Evolutionary conservation across 2,888 invertebrate genomes (phyloP).

Genomic region (Rotaria macrura): DNA sequence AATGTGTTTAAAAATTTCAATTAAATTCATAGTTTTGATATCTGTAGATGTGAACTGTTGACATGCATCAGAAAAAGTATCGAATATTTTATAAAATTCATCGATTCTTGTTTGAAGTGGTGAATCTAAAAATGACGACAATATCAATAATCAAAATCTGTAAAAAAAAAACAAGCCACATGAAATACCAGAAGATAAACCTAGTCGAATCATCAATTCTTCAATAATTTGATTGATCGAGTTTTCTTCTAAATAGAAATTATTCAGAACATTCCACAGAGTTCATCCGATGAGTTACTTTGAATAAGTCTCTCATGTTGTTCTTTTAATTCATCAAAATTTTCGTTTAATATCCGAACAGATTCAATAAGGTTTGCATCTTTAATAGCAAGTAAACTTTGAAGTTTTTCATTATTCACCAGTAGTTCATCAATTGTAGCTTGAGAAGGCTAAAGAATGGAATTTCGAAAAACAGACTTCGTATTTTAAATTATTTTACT

Average conservation of each 20-base stretch:
- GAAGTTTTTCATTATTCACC: not conserved
- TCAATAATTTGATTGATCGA: not conserved
- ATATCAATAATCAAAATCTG: too few relatives aligned
- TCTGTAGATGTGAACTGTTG: not conserved
- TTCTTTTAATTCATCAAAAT: not conserved
- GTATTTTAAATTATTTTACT: not conserved
- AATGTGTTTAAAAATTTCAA: not conserved
- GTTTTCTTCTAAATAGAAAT: not conserved
- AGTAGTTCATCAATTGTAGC: not conserved
- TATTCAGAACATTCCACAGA: not conserved
- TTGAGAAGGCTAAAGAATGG: not conserved
- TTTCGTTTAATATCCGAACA: not conserved
- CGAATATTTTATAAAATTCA: not conserved
- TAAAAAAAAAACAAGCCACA: too few relatives aligned
- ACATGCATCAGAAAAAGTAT: not conserved
- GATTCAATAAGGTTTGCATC: not conserved
- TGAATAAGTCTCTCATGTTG: not conserved
- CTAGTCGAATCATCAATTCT: not conserved
- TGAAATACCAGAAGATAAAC: not conserved
- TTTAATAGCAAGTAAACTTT: not conserved
- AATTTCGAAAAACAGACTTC: not conserved
- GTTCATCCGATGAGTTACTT: not conserved
- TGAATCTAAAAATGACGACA: not conserved
- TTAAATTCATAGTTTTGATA: not conserved
- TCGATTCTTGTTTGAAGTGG: not conserved